Evolutionary conservation across 2,113 vertebrate species (phyloP).

Genomic region (Rhagologus leucostigma): DNA sequence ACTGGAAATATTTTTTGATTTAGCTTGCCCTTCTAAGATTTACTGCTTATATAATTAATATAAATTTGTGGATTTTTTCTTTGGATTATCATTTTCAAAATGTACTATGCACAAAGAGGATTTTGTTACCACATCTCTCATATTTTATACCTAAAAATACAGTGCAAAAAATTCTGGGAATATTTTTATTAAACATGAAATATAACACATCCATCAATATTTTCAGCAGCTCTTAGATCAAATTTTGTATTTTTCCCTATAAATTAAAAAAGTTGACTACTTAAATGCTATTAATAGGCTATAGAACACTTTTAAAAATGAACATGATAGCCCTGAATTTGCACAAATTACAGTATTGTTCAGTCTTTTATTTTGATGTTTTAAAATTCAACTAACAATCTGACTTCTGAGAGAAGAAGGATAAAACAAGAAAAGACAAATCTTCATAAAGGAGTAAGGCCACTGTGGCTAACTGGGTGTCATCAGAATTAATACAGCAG

Average conservation of each 20-base stretch:
- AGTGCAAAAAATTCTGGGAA: constrained; percentile 8
- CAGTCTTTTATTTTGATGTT: constrained; percentile 21
- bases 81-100: not conserved
- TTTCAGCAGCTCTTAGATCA: not conserved
- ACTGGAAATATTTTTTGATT: not conserved
- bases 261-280: constrained; percentile 43
- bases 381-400: constrained; percentile 3
- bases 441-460: constrained; percentile 65
- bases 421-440: constrained; percentile 57
- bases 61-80: not conserved
- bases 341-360: not conserved
- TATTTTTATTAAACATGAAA: constrained; percentile 53
- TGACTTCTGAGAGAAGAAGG: constrained; percentile 33
- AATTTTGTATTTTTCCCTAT: constrained; percentile 33
- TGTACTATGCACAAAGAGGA: not conserved
- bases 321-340: not conserved
- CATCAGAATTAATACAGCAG: constrained; percentile 55
- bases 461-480: constrained; percentile 57
- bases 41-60: constrained; percentile 11
- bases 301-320: constrained; percentile 8
- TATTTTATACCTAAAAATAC: constrained; percentile 8
- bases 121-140: not conserved
- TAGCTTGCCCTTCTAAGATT: constrained; percentile 12
- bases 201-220: constrained; percentile 24
- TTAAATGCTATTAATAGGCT: constrained; percentile 30